phyloP scores from a whole-genome alignment of 1,140 invertebrate species.

The Caenorhabditis briggsae region DNA sequence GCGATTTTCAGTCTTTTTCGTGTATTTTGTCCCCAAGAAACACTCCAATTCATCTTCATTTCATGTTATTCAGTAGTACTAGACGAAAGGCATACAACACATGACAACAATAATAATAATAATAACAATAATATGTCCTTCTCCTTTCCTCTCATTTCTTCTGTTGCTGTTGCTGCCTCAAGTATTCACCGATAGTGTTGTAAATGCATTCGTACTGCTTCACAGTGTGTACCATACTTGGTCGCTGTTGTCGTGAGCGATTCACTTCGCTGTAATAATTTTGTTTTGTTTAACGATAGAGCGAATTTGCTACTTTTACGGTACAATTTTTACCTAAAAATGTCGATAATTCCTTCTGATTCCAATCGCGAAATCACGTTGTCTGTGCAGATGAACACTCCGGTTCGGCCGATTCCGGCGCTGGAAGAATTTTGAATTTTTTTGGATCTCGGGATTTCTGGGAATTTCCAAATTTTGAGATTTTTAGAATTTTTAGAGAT shows the following conservation, averaged over 20 bases:
- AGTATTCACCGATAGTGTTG: slow-evolving; percentile 44
- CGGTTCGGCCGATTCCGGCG: slow-evolving; percentile 51
- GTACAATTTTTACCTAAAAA: slow-evolving; percentile 59
- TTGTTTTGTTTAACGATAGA: background rate
- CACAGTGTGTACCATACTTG: slow-evolving; percentile 55
- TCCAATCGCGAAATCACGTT: slow-evolving; percentile 37
- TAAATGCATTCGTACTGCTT: slow-evolving; percentile 59
- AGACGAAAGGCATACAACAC: background rate
- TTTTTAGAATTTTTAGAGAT: too few relatives aligned
- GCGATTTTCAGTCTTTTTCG: too few relatives aligned
- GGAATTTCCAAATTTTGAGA: too few relatives aligned
- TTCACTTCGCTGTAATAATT: slow-evolving; percentile 51
- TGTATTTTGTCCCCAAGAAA: background rate
- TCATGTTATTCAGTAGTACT: background rate
- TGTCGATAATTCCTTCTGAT: slow-evolving; percentile 55
- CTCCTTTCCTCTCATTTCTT: background rate
- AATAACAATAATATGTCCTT: background rate
- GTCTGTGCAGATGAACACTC: slow-evolving; percentile 44
- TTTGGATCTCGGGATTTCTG: too few relatives aligned
- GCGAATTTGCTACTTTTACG: background rate
- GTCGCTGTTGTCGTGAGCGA: slow-evolving; percentile 43
- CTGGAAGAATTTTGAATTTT: slow-evolving; percentile 6
- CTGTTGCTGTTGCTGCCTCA: slow-evolving; percentile 11
- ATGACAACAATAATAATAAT: too few relatives aligned
- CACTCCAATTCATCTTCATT: background rate